Conservation (phyloP, 2,113 vertebrate species). For the Heloderma charlesbogerti region DNA sequence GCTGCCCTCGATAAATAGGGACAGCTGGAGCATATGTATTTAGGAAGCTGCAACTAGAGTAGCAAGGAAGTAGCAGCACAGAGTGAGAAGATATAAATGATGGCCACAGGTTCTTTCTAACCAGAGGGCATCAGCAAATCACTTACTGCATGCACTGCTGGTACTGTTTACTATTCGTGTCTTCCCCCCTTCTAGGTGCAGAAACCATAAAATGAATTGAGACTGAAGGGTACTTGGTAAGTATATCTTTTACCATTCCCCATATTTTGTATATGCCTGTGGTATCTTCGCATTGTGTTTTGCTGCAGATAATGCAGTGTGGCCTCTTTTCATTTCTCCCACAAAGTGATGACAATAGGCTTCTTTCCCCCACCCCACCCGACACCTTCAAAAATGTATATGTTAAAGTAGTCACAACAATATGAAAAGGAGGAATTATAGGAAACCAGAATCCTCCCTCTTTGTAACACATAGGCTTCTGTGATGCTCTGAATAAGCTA, state of each 20-base stretch:
- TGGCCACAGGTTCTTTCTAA: constrained; percentile 47
- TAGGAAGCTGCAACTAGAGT: not conserved
- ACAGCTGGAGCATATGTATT: not conserved
- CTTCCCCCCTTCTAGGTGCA: constrained; percentile 61
- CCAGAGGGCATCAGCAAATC: constrained; percentile 57
- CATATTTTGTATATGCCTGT: not conserved
- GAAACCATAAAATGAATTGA: constrained; percentile 60
- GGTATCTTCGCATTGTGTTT: constrained; percentile 1
- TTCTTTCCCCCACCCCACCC: not conserved
- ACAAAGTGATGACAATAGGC: not conserved
- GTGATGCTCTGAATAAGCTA: not conserved
- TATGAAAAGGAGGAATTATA: not conserved
- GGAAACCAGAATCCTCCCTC: not conserved
- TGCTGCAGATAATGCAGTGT: not conserved
- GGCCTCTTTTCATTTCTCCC: not conserved
- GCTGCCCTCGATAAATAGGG: not conserved
- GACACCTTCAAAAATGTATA: not conserved
- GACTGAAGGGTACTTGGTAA: constrained; percentile 38
- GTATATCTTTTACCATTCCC: constrained; percentile 38
- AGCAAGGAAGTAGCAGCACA: constrained; percentile 25
- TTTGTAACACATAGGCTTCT: not conserved
- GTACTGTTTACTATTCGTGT: constrained; percentile 50
- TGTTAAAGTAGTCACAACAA: fast-evolving
- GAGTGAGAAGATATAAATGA: constrained; percentile 58
- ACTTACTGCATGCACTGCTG: constrained; percentile 66